These are phyloP conservation scores for Sphaeridia pumilis DNA, from an alignment of 2,888 invertebrate species.

Conservation along the genomic window DNA sequence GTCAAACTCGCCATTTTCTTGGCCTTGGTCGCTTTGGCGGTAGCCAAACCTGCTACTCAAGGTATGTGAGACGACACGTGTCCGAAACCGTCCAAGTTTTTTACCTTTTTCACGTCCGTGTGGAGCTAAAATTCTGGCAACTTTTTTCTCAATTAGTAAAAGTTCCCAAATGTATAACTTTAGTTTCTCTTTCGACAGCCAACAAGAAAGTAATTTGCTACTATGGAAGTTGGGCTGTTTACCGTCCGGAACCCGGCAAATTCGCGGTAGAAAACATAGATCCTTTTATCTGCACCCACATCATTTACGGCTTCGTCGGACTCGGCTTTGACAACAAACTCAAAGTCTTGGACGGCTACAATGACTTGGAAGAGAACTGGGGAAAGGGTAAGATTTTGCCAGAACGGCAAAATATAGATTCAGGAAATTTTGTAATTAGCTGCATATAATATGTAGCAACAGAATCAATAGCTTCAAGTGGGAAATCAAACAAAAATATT, in stretches of 20 bases:
- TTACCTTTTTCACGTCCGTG: too few relatives aligned
- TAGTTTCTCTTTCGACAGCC: too few relatives aligned
- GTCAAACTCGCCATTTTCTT: neutral
- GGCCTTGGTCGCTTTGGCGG: neutral
- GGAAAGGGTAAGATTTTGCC: conserved; percentile 47
- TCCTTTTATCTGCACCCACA: conserved; percentile 57
- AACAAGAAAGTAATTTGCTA: conserved; percentile 55
- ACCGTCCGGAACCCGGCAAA: conserved; percentile 52
- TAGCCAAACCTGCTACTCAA: neutral
- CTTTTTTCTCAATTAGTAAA: too few relatives aligned
- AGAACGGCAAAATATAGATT: neutral
- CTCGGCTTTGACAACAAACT: conserved; percentile 45
- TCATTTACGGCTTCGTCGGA: conserved; percentile 62
- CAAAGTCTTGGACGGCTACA: conserved; percentile 38
- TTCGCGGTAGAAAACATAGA: conserved; percentile 56
- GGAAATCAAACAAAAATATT: neutral
- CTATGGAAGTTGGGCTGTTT: conserved; percentile 63
- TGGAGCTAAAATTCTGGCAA: too few relatives aligned
- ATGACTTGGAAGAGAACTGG: conserved; percentile 51
- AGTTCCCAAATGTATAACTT: too few relatives aligned
- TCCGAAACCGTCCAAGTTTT: too few relatives aligned
- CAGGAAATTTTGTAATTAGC: too few relatives aligned
- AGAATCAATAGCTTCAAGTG: too few relatives aligned
- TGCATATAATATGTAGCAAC: too few relatives aligned
- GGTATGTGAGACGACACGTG: too few relatives aligned